phyloP scores from a whole-genome alignment of 2,888 invertebrate species.

The Cosmia pyralina region DNA sequence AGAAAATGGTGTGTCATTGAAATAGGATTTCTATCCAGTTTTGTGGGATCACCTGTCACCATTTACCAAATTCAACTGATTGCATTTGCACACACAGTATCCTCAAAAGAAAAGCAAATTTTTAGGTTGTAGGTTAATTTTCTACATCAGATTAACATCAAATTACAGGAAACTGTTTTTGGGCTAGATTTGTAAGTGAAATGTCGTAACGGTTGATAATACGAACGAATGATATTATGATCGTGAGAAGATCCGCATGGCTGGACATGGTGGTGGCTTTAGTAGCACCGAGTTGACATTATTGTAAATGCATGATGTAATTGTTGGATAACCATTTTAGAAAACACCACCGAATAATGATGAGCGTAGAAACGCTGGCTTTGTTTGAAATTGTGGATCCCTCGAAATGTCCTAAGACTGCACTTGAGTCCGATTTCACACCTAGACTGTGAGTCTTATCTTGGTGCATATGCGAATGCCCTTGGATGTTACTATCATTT shows the following conservation, averaged over 20 bases:
- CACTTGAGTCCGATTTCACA: slow-evolving; percentile 1
- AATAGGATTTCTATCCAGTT: neutral
- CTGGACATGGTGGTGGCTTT: slow-evolving; percentile 44
- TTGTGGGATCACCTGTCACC: neutral
- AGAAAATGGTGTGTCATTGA: neutral
- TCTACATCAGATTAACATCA: neutral
- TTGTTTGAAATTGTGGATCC: slow-evolving; percentile 14
- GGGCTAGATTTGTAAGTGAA: slow-evolving; percentile 24
- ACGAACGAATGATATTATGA: slow-evolving; percentile 56
- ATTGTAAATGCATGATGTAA: slow-evolving; percentile 35
- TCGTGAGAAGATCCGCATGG: slow-evolving; percentile 69
- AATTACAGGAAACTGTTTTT: no score
- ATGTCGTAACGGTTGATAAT: slow-evolving; percentile 50
- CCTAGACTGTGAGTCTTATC: neutral
- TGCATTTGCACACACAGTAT: neutral
- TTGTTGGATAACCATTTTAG: slow-evolving; percentile 33
- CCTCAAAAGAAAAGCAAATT: neutral
- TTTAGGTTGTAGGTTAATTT: neutral
- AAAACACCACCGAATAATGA: slow-evolving; percentile 27
- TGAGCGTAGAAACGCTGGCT: slow-evolving; percentile 19
- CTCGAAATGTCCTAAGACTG: neutral
- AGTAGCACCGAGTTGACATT: slow-evolving; percentile 32
- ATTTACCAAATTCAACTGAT: neutral
- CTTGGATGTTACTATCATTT: neutral
- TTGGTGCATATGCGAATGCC: slow-evolving; percentile 3